Conservation (phyloP, 2,888 invertebrate species). For the Phengaris arion region DNA sequence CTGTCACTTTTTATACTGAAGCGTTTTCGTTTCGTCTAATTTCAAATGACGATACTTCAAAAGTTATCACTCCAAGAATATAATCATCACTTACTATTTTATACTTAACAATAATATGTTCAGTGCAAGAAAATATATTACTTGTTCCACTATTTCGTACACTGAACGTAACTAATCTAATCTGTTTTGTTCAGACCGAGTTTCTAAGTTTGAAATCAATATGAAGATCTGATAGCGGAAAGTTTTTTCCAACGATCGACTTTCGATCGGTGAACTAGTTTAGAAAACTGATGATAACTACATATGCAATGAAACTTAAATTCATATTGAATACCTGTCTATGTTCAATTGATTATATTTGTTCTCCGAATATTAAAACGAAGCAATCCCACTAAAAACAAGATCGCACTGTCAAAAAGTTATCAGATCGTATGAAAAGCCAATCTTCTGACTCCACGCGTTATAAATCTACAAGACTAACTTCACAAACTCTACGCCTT, state of each 20-base stretch:
- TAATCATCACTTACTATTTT: too few relatives aligned
- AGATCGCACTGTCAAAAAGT: too few relatives aligned
- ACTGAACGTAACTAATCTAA: background rate
- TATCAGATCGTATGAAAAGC: too few relatives aligned
- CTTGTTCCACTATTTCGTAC: background rate
- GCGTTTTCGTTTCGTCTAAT: too few relatives aligned
- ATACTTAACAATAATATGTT: background rate
- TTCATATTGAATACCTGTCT: background rate
- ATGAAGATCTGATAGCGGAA: background rate
- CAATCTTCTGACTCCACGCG: too few relatives aligned
- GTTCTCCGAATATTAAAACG: background rate
- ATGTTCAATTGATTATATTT: background rate
- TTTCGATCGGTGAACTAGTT: background rate
- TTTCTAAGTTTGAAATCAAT: conserved; percentile 4
- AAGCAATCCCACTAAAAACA: too few relatives aligned
- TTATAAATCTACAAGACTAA: too few relatives aligned
- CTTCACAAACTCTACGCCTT: too few relatives aligned
- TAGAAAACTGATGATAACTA: background rate
- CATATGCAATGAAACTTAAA: background rate
- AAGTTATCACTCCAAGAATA: too few relatives aligned
- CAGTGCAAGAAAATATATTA: background rate
- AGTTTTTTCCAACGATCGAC: background rate
- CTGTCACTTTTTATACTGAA: too few relatives aligned
- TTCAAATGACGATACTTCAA: too few relatives aligned
- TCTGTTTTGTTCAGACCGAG: conserved; percentile 5